Conservation (phyloP, 2,113 vertebrate species). For the Chelonoidis abingdonii region DNA sequence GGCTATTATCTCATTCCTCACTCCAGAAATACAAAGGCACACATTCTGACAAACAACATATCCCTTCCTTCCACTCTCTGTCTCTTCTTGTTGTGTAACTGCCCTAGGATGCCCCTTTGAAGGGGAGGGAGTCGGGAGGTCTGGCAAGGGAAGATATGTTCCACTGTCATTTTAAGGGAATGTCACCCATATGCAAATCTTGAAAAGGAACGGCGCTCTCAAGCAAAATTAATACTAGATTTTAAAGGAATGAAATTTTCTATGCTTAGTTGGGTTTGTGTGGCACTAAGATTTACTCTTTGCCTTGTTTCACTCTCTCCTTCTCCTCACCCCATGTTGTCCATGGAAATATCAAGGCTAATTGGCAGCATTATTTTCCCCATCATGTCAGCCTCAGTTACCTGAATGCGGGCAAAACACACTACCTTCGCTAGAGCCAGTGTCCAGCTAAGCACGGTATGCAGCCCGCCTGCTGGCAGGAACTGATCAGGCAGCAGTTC, state of each 20-base stretch:
- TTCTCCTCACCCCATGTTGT: neutral
- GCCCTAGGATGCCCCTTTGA: too few relatives aligned
- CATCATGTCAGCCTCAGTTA: neutral
- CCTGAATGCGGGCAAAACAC: neutral
- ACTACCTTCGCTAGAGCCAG: neutral
- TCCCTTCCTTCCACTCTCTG: neutral
- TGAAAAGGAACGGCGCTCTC: rapidly evolving
- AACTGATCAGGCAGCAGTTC: neutral
- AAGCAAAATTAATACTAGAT: neutral
- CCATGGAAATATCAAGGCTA: neutral
- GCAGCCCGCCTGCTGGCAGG: neutral
- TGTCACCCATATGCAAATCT: rapidly evolving
- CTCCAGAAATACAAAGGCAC: neutral
- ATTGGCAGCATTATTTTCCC: neutral
- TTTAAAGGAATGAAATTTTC: neutral
- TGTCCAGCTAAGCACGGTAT: neutral
- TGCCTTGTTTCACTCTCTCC: constrained; percentile 7
- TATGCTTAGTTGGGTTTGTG: neutral
- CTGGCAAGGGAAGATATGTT: neutral
- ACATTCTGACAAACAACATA: rapidly evolving
- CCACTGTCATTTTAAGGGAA: rapidly evolving
- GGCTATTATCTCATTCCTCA: neutral
- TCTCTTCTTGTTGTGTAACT: rapidly evolving
- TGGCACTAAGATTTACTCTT: neutral
- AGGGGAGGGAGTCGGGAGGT: rapidly evolving